These are phyloP conservation scores for Machimus rusticus DNA, from an alignment of 2,888 invertebrate genomes.

Conservation along the genomic window DNA sequence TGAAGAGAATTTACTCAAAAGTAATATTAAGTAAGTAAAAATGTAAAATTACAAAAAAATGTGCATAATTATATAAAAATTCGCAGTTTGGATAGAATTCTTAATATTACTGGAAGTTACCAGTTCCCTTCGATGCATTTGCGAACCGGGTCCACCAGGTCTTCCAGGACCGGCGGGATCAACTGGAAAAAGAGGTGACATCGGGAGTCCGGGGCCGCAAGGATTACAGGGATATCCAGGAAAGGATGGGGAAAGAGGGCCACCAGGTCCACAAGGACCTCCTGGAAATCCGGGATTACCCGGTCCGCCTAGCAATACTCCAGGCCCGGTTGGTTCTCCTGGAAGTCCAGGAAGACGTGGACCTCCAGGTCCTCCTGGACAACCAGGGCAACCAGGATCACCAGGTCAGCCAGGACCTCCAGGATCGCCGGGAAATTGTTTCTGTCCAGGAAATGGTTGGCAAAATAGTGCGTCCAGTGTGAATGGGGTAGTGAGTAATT, in stretches of 20 bases:
- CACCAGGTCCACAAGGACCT: neutral
- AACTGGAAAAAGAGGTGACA: neutral
- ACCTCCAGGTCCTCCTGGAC: slow-evolving; percentile 4
- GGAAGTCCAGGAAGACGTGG: neutral
- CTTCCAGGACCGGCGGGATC: neutral
- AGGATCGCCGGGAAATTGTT: neutral
- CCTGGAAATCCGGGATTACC: neutral
- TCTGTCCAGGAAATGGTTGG: neutral
- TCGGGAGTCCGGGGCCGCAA: neutral
- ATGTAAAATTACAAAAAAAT: neutral
- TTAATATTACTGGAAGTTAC: neutral
- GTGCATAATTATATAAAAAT: neutral
- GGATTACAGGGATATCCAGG: neutral
- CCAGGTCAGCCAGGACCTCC: neutral
- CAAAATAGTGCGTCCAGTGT: neutral
- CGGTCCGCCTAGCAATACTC: neutral
- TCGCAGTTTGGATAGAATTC: neutral
- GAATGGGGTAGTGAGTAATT: neutral
- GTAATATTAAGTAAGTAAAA: neutral
- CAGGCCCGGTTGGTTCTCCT: neutral
- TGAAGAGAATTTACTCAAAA: neutral
- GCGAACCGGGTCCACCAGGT: slow-evolving; percentile 30
- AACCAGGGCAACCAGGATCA: neutral
- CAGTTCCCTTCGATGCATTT: neutral
- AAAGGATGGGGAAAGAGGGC: neutral